Conservation (phyloP, 1,140 invertebrate genomes). For the Cylas formicarius region DNA sequence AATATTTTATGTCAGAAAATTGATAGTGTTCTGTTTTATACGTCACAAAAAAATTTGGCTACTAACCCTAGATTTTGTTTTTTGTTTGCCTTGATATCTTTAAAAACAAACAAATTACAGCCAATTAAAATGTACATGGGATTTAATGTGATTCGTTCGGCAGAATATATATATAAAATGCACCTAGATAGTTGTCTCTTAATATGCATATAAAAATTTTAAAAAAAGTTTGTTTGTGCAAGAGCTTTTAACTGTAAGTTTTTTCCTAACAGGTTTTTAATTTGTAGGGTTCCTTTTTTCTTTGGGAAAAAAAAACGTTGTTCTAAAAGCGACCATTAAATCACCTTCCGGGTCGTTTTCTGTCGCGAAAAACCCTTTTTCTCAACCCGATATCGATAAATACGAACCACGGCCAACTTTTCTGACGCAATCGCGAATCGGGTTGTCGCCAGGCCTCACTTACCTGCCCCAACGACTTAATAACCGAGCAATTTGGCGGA, state of each 20-base stretch:
- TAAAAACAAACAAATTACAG: no score
- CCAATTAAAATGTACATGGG: not conserved
- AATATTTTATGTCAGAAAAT: no score
- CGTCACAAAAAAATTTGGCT: no score
- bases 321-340: not conserved
- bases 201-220: slow-evolving; percentile 1
- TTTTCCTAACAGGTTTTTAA: not conserved
- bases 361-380: slow-evolving; percentile 1
- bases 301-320: not conserved
- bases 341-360: slow-evolving; percentile 7
- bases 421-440: no score
- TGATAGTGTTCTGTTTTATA: no score
- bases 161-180: slow-evolving; percentile 3
- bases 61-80: no score
- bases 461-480: no score
- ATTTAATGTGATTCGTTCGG: not conserved
- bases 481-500: no score
- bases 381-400: no score
- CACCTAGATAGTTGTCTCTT: slow-evolving; percentile 2
- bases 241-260: slow-evolving; percentile 3
- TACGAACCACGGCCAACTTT: no score
- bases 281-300: not conserved
- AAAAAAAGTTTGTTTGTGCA: not conserved
- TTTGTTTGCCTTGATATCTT: no score
- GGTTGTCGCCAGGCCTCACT: no score